Evolutionary conservation across 2,113 vertebrate genomes (phyloP).

Genomic region (Fregata magnificens): DNA sequence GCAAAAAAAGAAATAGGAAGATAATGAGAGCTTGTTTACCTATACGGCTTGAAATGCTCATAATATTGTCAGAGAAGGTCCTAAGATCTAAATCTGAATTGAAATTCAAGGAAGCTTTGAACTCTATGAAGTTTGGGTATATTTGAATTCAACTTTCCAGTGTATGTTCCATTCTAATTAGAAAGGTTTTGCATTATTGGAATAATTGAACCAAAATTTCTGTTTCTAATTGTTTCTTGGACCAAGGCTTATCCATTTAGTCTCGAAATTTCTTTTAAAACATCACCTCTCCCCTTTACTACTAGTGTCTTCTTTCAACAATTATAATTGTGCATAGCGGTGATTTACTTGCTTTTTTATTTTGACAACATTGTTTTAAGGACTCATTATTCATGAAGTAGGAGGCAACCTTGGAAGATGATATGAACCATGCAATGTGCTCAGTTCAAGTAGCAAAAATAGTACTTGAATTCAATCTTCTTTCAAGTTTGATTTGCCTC

Average conservation of each 20-base stretch:
- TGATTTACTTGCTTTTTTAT: conserved; percentile 15
- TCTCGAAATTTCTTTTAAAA: not conserved
- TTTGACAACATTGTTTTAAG: conserved; percentile 49
- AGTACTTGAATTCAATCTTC: conserved; percentile 14
- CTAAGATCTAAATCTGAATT: not conserved
- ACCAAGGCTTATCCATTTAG: not conserved
- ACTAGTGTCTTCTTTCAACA: not conserved
- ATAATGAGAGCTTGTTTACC: not conserved
- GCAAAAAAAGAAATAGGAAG: not conserved
- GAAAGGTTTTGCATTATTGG: not conserved
- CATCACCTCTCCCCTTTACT: not conserved
- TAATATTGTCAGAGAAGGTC: not conserved
- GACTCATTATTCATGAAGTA: conserved; percentile 39
- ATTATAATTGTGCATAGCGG: not conserved
- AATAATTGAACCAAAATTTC: not conserved
- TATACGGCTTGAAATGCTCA: not conserved
- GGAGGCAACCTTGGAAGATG: conserved; percentile 51
- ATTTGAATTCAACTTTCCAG: not conserved
- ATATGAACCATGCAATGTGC: not conserved
- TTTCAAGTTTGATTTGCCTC: conserved; percentile 42
- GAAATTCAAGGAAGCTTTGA: not conserved
- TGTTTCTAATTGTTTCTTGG: not conserved
- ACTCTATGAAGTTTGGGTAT: not conserved
- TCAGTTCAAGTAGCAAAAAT: conserved; percentile 28
- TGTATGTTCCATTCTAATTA: not conserved